Base-by-base conservation (phyloP, 2,888 invertebrate species). In the Philopedon plagiatum region DNA sequence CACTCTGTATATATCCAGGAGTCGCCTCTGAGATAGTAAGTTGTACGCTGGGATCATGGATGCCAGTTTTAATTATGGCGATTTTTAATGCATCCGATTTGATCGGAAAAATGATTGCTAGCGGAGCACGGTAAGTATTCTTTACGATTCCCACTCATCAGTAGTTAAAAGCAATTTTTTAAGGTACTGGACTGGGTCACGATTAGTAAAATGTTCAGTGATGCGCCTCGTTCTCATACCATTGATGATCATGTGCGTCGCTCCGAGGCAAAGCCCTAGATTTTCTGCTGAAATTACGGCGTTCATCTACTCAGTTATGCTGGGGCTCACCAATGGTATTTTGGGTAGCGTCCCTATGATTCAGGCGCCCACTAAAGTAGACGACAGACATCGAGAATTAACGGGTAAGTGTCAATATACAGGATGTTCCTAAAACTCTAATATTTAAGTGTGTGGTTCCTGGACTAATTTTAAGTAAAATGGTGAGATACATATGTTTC, bases 341-440 rank as follows among this genome's bases (percentile, higher is more conserved):
- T 91, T 97, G 65, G 97, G 97, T 3, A 95, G 96, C 71, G 91
- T 97, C 29, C 97, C 97, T 1, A 97, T 97, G 95, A 96, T 97
- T 80, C 89, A 94, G 81, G 97, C 96, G 0, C 95, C 97, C 0
- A 91, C 92, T 51, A 92, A 94, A 81, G 96, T 97, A 4, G 91
- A 94, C 11, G 93, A 94, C 71, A 93, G 95, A 62, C 91, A 94
- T 78, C 90, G 95, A 44, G 97, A 97, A 87, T 90, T 97, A 5
- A 94, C 96, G 71, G 96, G 96, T 91, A 86, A 49, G 41, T 41
- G 19, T 11, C 34, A 9, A n/a, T n/a, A n/a, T n/a, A n/a, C n/a
- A n/a, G n/a, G n/a, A n/a, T n/a, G n/a, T n/a, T n/a, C n/a, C n/a
- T n/a, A n/a, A n/a, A n/a, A n/a, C n/a, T n/a, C n/a, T n/a, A n/a